Base-by-base conservation (phyloP, 1,140 invertebrate genomes). In the Drosophila parabipectinata region DNA sequence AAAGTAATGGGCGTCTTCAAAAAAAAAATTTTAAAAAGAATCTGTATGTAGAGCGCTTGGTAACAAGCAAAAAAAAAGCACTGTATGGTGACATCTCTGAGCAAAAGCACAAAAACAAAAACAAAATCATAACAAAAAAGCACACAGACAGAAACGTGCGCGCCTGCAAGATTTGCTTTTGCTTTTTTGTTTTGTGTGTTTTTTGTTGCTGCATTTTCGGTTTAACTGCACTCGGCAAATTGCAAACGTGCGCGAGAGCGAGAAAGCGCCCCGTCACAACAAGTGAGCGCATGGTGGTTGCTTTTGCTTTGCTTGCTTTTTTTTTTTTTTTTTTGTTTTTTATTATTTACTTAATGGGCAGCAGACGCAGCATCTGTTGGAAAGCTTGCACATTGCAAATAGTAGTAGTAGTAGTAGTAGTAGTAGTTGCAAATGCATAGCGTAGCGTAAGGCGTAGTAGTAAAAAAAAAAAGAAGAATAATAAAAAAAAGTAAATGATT, bases 221-320 rank as follows among this genome's bases (percentile, higher is more conserved):
- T 80, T 48, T 67, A 59, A 80, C 44, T 77, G 72, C 77, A 80
- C 77, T 80, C 77, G 77, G 77, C 77, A 61, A 58, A 75, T 54
- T 66, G 66, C 66, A 52, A 57, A 39, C 34, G 50, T 52, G 37
- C 15, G 48, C 9, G 30, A 9, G 51, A 24, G 45, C 50, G 71
- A 24, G 34, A 50, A 41, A 14, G 30, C 5, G 14, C 14, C 52
- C 45, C 12, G 44, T 14, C 55, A 59, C 44, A 50, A 61, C 41
- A 59, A 64, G 30, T 59, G 55, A 26, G 26, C 26, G n/a, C 1
- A n/a, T 15, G 45, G 56, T 34, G 30, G 44, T 60, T 61, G 56
- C 45, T 28, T 48, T 64, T 66, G 41, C 34, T 39, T 10, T 30
- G 10, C 4, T 24, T 60, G 18, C 28, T 12, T 44, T 41, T 44